Percentiles rank a stretch among this genome's conserved stretches.
phyloP scores from a whole-genome alignment of 2,113 vertebrate species.

The Zingel zingel region DNA sequence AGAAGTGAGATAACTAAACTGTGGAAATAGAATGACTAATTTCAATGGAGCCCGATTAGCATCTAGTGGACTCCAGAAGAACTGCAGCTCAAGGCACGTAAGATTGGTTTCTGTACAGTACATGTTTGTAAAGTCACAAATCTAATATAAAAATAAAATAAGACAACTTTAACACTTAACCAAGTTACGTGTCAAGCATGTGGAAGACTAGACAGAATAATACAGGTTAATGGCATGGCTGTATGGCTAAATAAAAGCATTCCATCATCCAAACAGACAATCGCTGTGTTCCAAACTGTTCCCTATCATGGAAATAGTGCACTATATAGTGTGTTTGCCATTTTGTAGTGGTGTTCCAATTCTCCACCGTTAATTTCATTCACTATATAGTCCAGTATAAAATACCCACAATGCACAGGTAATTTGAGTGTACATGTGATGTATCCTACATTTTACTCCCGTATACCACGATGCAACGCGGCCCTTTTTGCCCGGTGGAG shows the following conservation, averaged over 20 bases:
- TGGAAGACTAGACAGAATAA: not conserved
- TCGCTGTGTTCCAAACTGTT: no score
- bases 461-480: no score
- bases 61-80: not conserved
- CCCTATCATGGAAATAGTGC: no score
- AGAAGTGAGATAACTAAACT: not conserved
- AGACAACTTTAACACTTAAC: not conserved
- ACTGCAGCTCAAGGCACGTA: not conserved
- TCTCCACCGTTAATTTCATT: no score
- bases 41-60: slow-evolving; percentile 1
- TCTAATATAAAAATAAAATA: not conserved
- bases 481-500: no score
- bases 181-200: not conserved
- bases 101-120: not conserved
- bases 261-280: not conserved
- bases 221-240: not conserved
- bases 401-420: no score
- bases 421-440: no score
- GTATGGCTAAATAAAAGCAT: not conserved
- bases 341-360: no score
- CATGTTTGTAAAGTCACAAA: not conserved
- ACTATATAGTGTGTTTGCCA: no score
- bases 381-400: no score
- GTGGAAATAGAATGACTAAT: not conserved
- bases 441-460: no score